phyloP scores from a whole-genome alignment of 2,113 vertebrate genomes.

The Tetrax tetrax region DNA sequence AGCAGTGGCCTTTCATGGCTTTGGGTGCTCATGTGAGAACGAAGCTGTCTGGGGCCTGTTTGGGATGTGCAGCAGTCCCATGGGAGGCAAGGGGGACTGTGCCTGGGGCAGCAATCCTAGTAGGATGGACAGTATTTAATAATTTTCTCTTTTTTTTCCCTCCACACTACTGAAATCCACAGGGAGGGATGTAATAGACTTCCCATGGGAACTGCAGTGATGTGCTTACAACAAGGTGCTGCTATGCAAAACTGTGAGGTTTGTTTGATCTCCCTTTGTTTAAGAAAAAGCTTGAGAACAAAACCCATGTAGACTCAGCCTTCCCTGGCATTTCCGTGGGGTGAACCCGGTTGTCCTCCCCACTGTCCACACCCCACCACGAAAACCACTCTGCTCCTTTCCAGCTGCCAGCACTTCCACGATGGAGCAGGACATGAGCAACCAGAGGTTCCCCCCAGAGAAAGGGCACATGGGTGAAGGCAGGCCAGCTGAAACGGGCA shows the following conservation, averaged over 20 bases:
- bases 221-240: not conserved
- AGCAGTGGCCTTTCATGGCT: not conserved
- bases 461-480: not conserved
- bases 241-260: not conserved
- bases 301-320: accelerated
- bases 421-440: not conserved
- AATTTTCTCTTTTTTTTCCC: not conserved
- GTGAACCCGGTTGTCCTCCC: not conserved
- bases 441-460: not conserved
- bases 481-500: not conserved
- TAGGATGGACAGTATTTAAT: too few species aligned
- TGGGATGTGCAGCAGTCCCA: not conserved
- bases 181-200: not conserved
- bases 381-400: not conserved
- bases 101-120: not conserved
- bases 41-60: not conserved
- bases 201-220: not conserved
- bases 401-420: not conserved
- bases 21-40: not conserved
- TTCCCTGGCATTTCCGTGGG: not conserved
- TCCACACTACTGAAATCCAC: not conserved
- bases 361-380: accelerated
- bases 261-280: not conserved
- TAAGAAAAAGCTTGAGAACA: not conserved
- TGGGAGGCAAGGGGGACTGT: not conserved